These are phyloP conservation scores for Plumapathes pennacea DNA, from an alignment of 92 coral and sea anemone genomes.

Conservation along the genomic window DNA sequence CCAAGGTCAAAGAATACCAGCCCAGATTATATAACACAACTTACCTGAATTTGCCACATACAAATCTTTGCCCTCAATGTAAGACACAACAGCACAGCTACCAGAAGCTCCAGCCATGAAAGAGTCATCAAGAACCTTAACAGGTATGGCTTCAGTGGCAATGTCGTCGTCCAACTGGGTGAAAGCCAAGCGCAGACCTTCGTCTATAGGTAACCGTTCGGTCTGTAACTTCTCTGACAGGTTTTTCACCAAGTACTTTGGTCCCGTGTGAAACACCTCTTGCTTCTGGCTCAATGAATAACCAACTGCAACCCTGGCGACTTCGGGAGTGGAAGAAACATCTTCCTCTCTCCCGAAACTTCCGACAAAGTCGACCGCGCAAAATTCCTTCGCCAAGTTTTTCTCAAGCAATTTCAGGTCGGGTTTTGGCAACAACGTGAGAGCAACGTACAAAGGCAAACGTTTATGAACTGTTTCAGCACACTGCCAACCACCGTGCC, in stretches of 20 bases:
- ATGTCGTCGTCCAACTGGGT: constrained; percentile 92
- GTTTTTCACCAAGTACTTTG: constrained; percentile 70
- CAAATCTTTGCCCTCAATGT: constrained; percentile 69
- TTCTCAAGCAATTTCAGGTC: constrained; percentile 53
- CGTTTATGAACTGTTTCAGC: constrained; percentile 87
- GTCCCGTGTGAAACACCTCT: constrained; percentile 88
- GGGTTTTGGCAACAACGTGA: constrained; percentile 60
- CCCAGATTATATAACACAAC: background rate
- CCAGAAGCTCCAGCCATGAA: constrained; percentile 87
- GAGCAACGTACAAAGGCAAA: constrained; percentile 83
- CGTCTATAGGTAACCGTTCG: constrained; percentile 44
- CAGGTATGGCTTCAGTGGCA: constrained; percentile 90
- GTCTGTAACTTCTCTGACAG: constrained; percentile 31
- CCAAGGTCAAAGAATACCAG: background rate
- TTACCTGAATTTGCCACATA: constrained; percentile 89
- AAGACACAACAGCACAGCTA: constrained; percentile 89
- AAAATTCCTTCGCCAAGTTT: constrained; percentile 31
- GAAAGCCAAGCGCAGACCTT: constrained; percentile 79
- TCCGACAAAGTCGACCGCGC: constrained; percentile 18
- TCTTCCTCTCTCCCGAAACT: constrained; percentile 21
- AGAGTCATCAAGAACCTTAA: constrained; percentile 84
- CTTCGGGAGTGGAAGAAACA: constrained; percentile 1
- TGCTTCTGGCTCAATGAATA: constrained; percentile 77
- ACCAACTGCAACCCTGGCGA: constrained; percentile 29
- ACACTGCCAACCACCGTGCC: constrained; percentile 99